Conservation (phyloP, 1,140 invertebrate genomes). For the Lamellibrachia luymesi region DNA sequence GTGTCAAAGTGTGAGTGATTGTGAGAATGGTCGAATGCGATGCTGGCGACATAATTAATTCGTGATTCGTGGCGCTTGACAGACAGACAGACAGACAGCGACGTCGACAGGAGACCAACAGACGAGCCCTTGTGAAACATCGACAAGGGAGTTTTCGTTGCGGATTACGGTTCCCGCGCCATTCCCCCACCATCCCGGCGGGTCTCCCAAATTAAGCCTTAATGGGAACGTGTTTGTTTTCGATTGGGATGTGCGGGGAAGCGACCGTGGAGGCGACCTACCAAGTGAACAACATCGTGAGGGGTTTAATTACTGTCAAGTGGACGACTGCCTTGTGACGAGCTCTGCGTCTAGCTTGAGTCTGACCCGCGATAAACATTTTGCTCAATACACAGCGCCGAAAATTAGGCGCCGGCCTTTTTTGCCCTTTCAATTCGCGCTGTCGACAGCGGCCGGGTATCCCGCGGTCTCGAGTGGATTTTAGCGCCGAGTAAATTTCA, state of each 20-base stretch:
- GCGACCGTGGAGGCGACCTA: background rate
- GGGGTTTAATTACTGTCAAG: background rate
- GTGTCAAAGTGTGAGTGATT: background rate
- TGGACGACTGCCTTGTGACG: background rate
- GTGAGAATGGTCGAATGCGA: background rate
- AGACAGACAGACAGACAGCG: background rate
- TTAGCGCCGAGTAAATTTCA: background rate
- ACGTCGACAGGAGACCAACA: background rate
- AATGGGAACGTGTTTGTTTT: background rate
- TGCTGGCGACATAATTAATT: background rate
- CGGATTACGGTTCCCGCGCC: background rate
- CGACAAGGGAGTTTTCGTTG: background rate
- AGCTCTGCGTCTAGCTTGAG: background rate
- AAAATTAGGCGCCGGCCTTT: background rate
- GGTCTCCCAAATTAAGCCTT: background rate
- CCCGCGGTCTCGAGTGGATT: background rate
- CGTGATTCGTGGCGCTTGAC: background rate
- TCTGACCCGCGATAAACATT: background rate
- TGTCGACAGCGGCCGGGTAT: background rate
- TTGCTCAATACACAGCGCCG: background rate
- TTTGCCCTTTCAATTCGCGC: background rate
- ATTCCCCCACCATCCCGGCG: background rate
- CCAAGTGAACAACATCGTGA: background rate
- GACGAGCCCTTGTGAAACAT: background rate
- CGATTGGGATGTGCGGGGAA: background rate